Evolutionary conservation across 2,113 vertebrate species (phyloP).

Genomic region (Typhlomys cinereus): DNA sequence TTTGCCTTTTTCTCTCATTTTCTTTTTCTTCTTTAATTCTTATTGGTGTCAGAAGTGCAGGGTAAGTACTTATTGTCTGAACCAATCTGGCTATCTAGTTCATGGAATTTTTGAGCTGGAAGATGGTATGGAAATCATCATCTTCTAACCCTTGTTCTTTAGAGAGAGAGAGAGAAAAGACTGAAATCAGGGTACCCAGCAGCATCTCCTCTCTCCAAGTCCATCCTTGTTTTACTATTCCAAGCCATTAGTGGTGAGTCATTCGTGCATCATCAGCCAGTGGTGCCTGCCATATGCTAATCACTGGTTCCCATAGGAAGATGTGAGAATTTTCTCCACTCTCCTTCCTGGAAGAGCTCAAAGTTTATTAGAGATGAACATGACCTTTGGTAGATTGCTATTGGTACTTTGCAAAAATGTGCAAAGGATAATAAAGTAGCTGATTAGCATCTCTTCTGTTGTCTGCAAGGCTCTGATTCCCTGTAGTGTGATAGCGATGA

Average conservation of each 20-base stretch:
- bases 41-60: neutral
- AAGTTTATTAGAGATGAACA: neutral
- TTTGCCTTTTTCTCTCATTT: neutral
- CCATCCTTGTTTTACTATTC: neutral
- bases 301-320: neutral
- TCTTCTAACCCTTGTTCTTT: neutral
- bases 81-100: neutral
- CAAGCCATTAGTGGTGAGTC: neutral
- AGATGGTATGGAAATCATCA: neutral
- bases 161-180: neutral
- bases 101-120: neutral
- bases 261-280: neutral
- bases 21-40: neutral
- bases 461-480: neutral
- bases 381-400: neutral
- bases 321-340: neutral
- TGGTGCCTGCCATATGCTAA: neutral
- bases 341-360: neutral
- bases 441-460: neutral
- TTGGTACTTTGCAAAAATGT: neutral
- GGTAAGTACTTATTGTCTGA: neutral
- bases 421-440: neutral
- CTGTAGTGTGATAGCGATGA: neutral
- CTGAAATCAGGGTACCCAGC: neutral
- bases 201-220: neutral